These are phyloP conservation scores for Bergia puertoricense DNA, from an alignment of 92 coral and sea anemone genomes.

Conservation along the genomic window DNA sequence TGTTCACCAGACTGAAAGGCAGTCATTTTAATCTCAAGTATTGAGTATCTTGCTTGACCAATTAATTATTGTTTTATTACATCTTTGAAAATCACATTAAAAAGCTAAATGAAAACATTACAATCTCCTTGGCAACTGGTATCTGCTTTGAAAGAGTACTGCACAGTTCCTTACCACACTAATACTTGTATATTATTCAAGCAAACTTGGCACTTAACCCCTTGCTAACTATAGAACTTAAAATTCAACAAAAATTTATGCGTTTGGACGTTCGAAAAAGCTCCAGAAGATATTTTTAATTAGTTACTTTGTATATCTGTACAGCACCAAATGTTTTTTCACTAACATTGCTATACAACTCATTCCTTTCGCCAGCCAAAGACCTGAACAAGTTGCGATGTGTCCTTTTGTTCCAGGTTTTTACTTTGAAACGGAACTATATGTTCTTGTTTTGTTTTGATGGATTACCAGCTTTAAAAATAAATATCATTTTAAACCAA, in stretches of 20 bases:
- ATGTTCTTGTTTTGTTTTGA: not conserved
- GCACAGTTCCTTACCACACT: too few relatives aligned
- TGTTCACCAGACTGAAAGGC: not conserved
- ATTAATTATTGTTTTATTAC: conserved; percentile 28
- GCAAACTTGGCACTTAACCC: not conserved
- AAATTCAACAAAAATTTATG: not conserved
- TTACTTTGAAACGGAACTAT: not conserved
- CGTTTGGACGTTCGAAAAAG: not conserved
- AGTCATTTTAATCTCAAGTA: conserved; percentile 22
- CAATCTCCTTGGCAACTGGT: conserved; percentile 12
- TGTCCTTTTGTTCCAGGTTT: not conserved
- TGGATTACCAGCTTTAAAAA: not conserved
- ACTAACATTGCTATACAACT: not conserved
- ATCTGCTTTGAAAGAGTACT: not conserved
- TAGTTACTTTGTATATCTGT: not conserved
- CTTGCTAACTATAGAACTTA: not conserved
- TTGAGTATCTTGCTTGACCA: conserved; percentile 14
- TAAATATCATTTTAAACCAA: not conserved
- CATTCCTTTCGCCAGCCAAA: not conserved
- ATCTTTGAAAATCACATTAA: conserved; percentile 8
- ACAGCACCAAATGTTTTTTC: not conserved
- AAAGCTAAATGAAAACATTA: not conserved
- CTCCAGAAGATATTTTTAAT: not conserved
- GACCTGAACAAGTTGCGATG: not conserved
- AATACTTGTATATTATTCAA: too few relatives aligned